phyloP scores from a whole-genome alignment of 2,888 invertebrate genomes.

The Smittia aterrima region DNA sequence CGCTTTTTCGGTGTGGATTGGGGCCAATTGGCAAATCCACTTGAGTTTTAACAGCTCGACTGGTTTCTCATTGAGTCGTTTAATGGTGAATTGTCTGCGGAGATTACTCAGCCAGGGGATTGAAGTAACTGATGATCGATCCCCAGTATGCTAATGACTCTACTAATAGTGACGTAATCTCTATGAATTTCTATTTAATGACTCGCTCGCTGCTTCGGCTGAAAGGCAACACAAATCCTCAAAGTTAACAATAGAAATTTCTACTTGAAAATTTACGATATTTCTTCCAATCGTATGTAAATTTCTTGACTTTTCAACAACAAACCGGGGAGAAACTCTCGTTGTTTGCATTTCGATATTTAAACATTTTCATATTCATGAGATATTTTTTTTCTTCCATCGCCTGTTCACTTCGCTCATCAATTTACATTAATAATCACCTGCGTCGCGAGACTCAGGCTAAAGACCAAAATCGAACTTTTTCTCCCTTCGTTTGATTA shows the following conservation, averaged over 20 bases:
- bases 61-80: not conserved
- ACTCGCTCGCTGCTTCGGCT: not conserved
- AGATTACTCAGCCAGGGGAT: not conserved
- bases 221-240: not conserved
- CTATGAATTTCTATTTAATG: slow-evolving; percentile 11
- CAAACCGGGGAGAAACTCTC: slow-evolving; percentile 9
- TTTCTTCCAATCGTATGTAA: slow-evolving; percentile 14
- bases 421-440: slow-evolving; percentile 27
- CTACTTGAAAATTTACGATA: slow-evolving; percentile 21
- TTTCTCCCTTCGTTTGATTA: slow-evolving; percentile 12
- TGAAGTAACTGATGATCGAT: not conserved
- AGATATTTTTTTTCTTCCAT: not conserved
- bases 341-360: slow-evolving; percentile 19
- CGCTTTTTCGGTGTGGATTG: slow-evolving; percentile 13
- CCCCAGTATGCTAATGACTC: not conserved
- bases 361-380: not conserved
- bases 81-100: no score
- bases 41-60: slow-evolving; percentile 11
- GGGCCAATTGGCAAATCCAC: slow-evolving; percentile 40
- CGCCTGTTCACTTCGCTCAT: not conserved
- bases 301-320: slow-evolving; percentile 13
- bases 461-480: not conserved
- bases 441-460: not conserved
- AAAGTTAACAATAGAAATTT: slow-evolving; percentile 16
- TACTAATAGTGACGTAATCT: not conserved